Evolutionary conservation across 2,888 invertebrate species (phyloP), one percentile per base, ranked within the genome.

Genomic region (Synergus laeviventris): DNA sequence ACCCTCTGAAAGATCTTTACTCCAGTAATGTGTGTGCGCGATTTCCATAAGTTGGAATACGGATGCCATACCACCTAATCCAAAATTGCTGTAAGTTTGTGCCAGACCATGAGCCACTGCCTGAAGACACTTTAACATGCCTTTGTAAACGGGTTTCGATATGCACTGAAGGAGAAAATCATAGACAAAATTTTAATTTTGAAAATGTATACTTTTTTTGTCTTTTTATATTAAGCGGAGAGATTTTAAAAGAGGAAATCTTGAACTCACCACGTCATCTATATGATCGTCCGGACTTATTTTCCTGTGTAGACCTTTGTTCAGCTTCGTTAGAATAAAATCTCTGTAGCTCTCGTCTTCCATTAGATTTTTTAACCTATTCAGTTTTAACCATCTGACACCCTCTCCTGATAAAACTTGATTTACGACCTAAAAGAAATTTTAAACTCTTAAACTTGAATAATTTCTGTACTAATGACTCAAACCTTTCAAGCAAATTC

Each of bases 301-400:
- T 92, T 97, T 99, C 84, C 95, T 94, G 86, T 97, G 98, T 76
- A 98, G 93, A 74, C 98, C 98, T 86, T 96, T 95, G 91, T 99
- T 99, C 4, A 99, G 93, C 89, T 98, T 97, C 83, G 97, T 97
- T 70, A 99, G 94, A 56, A 99, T 97, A 92, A 99, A 95, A 89
- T 98, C 98, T 49, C 99, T 94, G 91, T 99, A 98, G 66, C 97
- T 98, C 91, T 99, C 99, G 91, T 99, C 99, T 90, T 99, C 99
- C 97, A 99, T 98, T 39, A 99, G 92, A 88, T 98, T 98, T 89
- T 97, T 97, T 73, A 99, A 92, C 36, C 98, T 94, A 88, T 97
- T 97, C 21, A 98, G 92, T 90, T 99, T 98, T 70, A 99, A 93
- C 98, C 99, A 99, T 21, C 99, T 98, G 0, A 99, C 97, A 0